Evolutionary conservation across 2,797 vertebrate genomes (phyloP).

Genomic region (Cuculus canorus): DNA sequence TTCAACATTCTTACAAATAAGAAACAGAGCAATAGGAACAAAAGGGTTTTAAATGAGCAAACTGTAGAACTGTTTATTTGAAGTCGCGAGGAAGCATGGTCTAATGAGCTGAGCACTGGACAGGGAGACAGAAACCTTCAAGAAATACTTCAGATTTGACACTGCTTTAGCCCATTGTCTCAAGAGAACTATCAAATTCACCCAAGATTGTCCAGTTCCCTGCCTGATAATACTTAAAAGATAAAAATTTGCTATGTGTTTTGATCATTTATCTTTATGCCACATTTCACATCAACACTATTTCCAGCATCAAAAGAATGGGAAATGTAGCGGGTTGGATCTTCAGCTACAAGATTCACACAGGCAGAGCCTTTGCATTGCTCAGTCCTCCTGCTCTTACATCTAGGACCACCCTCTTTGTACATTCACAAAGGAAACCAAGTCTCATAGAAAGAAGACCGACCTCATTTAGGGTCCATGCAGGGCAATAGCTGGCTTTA

Average conservation of each 20-base stretch:
- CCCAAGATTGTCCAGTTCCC: not conserved
- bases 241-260: not conserved
- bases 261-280: not conserved
- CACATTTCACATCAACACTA: not conserved
- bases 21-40: slow-evolving; percentile 21
- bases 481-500: not conserved
- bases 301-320: not conserved
- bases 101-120: not conserved
- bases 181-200: not conserved
- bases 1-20: slow-evolving; percentile 54
- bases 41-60: slow-evolving; percentile 13
- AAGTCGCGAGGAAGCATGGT: not conserved
- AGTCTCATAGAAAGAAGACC: not conserved
- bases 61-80: slow-evolving; percentile 16
- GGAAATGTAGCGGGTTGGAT: not conserved
- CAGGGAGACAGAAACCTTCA: not conserved
- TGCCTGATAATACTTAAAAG: not conserved
- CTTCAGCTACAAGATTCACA: not conserved
- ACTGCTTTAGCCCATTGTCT: not conserved
- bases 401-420: not conserved
- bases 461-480: not conserved
- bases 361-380: not conserved
- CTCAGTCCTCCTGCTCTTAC: not conserved
- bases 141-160: not conserved
- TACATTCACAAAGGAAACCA: not conserved